Base-by-base conservation (phyloP, 2,113 vertebrate species). In the Riparia riparia region DNA sequence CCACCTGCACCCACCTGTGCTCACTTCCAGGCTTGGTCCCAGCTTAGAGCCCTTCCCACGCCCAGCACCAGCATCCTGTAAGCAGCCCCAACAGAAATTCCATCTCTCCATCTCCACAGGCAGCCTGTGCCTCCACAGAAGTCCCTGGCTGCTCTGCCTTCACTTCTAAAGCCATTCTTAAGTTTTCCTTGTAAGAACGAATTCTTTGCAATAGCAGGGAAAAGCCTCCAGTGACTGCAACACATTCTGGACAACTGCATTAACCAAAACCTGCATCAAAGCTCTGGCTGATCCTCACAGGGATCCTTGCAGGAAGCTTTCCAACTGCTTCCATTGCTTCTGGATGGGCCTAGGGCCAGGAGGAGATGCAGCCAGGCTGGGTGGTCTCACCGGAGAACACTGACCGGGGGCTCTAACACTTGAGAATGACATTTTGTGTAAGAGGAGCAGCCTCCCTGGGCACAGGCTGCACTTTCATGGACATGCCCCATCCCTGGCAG, bases 1-100 rank as follows among this genome's bases (percentile, higher is more conserved):
- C 10, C 20, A 5, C 15, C 31, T 3, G 17, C 16, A 0, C 32
- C 34, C 1, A 34, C 29, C 64, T 57, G n/a, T 4, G 18, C 45
- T 74, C 61, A 17, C 21, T 21, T 45, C 15, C 45, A 51, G 45
- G 6, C 56, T n/a, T 7, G 10, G 28, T 29, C 32, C 25, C 63
- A 78, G 49, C 24, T 49, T 1, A 12, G 10, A 42, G 31, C 65
- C 45, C 8, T 57, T 22, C 50, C 41, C 5, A 1, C 0, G 8
- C 14, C 25, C 45, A 53, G 60, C 39, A n/a, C 5, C 57, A n/a
- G 13, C 32, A 2, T 4, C 9, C 70, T 19, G 14, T 6, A 44
- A 26, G 24, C 31, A 32, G 9, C 3, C 57, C 9, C 70, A 34
- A 21, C 9, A 34, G 26, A 63, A 82, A 45, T 19, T 0, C 25